Conservation (phyloP, 2,888 invertebrate species). For the Melanostoma mellinum region DNA sequence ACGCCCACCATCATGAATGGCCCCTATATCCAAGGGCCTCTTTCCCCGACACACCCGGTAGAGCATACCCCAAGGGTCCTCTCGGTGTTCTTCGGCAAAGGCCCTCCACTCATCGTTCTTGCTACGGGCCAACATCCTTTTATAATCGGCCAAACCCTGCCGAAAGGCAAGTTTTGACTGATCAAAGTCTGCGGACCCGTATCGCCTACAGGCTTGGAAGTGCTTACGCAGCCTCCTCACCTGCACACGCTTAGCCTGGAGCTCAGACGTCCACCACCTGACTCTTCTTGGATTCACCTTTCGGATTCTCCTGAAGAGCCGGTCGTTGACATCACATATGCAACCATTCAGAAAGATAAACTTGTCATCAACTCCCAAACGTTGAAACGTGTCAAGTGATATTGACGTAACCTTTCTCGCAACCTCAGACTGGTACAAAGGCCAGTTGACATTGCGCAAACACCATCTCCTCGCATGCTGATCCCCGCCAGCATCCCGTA, state of each 20-base stretch:
- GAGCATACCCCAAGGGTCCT: too few species aligned
- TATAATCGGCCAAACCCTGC: not conserved
- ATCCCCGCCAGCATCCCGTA: too few species aligned
- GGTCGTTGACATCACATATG: conserved; percentile 13
- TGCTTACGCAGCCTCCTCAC: not conserved
- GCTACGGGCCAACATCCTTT: not conserved
- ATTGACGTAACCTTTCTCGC: not conserved
- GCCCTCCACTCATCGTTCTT: conserved; percentile 10
- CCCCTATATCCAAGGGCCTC: too few species aligned
- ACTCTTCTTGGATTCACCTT: conserved; percentile 2
- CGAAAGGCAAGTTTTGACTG: not conserved
- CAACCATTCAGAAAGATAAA: conserved; percentile 5
- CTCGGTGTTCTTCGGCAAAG: too few species aligned
- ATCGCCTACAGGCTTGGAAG: not conserved
- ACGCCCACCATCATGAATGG: too few species aligned
- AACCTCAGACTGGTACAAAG: not conserved
- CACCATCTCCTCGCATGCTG: not conserved
- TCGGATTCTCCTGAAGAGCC: not conserved
- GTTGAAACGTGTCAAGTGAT: conserved; percentile 3
- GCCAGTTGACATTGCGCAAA: not conserved
- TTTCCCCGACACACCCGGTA: too few species aligned
- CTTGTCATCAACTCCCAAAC: conserved; percentile 14
- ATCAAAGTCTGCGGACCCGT: not conserved
- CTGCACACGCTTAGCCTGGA: not conserved
- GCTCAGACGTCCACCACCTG: not conserved